phyloP scores from a whole-genome alignment of 2,888 invertebrate genomes.

The Dioctria linearis region DNA sequence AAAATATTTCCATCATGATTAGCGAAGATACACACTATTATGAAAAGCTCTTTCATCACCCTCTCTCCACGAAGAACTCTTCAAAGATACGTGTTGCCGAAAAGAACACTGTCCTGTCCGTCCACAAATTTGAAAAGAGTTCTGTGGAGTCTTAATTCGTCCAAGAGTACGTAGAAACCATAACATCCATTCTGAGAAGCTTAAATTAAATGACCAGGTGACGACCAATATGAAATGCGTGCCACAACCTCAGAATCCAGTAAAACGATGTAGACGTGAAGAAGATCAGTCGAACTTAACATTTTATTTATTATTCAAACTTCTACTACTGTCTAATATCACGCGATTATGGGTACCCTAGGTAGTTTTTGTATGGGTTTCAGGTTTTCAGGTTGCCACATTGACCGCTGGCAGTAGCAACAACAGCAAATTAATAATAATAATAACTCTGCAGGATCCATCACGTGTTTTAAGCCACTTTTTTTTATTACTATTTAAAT shows the following conservation, averaged over 20 bases:
- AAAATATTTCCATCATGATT: constrained; percentile 38
- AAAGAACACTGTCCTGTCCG: neutral
- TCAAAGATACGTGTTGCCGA: constrained; percentile 15
- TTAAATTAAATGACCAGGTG: constrained; percentile 4
- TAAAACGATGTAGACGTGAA: constrained; percentile 2
- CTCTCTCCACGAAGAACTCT: neutral
- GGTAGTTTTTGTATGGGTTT: neutral
- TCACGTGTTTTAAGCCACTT: constrained; percentile 9
- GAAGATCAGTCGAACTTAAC: constrained; percentile 13
- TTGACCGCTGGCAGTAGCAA: constrained; percentile 25
- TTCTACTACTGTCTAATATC: constrained; percentile 35
- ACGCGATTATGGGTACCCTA: constrained; percentile 3
- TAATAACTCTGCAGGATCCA: constrained; percentile 17
- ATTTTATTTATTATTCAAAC: constrained; percentile 14
- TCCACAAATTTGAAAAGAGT: constrained; percentile 15
- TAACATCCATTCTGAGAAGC: constrained; percentile 19
- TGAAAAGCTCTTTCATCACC: constrained; percentile 61
- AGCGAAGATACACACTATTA: constrained; percentile 61
- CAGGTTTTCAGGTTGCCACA: constrained; percentile 52
- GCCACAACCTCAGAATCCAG: neutral
- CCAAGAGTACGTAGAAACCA: constrained; percentile 17
- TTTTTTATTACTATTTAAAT: constrained; percentile 18
- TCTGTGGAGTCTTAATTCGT: constrained; percentile 16
- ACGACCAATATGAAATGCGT: constrained; percentile 3
- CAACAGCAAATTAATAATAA: too few species aligned